Base-by-base conservation (phyloP, 2,888 invertebrate genomes). In the Papilio protenor region DNA sequence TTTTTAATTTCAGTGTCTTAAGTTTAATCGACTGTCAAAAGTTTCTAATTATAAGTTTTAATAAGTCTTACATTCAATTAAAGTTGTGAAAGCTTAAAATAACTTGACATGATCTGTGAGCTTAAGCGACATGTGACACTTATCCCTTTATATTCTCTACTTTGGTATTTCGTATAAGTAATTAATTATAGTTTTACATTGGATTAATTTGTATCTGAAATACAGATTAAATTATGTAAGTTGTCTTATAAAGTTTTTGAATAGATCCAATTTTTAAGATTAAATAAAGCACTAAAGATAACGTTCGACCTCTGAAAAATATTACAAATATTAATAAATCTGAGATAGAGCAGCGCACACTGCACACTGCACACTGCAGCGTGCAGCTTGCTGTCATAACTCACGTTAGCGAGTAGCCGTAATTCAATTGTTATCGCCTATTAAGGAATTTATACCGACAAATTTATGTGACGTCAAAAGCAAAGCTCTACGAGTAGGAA, bases 361-460 rank as follows among this genome's bases (percentile, higher is more conserved):
- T 27, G 40, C 8, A 40, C 8, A 8, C 40, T 40, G 40, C 40
- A 40, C 0, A 0, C 5, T 27, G 27, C 61, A 64, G 33, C 18
- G 10, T 40, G 40, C 66, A 40, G 3, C 27, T 10, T 66, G 66
- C 40, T 1, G 33, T 33, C 12, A 55, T 72, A 57, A 72, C 55
- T 72, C 72, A 72, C 47, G 76, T 21, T 72, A 11, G 33, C 45
- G 47, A 64, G 76, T 1, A 40, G 47, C 21, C 49, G 11, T 77
- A 52, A 72, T 33, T 77, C 76, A 72, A 64, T 64, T 61, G 61
- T 64, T 72, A 77, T 72, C 33, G 72, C 33, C 49, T 77, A 52
- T 23, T 52, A 64, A 23, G 47, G 52, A 64, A 77, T 73, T 66
- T 66, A 73, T 73, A 27, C 18, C 23, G 18, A 33, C 14, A 45